phyloP scores from a whole-genome alignment of 1,140 invertebrate species.

The Diploscapter pachys region DNA sequence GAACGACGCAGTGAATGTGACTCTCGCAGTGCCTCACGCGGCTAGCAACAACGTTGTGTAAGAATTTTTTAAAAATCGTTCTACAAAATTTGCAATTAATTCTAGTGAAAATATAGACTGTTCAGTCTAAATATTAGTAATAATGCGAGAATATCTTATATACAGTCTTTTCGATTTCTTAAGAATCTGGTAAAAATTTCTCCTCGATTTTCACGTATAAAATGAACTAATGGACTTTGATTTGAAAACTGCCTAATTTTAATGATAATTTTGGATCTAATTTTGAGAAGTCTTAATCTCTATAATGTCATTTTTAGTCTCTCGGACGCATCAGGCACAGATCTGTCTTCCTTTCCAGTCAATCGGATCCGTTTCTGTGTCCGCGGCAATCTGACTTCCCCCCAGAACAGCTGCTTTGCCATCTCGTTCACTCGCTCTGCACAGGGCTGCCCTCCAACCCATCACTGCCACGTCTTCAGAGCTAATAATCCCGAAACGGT shows the following conservation, averaged over 20 bases:
- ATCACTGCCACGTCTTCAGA: constrained; percentile 86
- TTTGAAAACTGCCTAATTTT: too few species aligned
- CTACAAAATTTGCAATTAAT: constrained; percentile 71
- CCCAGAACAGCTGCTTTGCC: constrained; percentile 86
- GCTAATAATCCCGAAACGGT: constrained; percentile 96
- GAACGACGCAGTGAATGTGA: constrained; percentile 72
- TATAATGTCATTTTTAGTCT: constrained; percentile 20
- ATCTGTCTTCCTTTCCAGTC: constrained; percentile 72
- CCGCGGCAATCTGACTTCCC: constrained; percentile 76
- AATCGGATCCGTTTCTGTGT: constrained; percentile 91
- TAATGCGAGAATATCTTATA: constrained; percentile 69
- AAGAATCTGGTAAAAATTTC: background rate
- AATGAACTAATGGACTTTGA: too few species aligned
- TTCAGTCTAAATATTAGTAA: constrained; percentile 68
- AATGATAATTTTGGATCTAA: background rate
- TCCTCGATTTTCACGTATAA: too few species aligned
- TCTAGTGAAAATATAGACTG: constrained; percentile 64
- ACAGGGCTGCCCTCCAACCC: constrained; percentile 55
- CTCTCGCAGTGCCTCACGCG: constrained; percentile 77
- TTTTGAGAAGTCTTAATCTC: background rate
- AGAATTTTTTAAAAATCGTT: constrained; percentile 24
- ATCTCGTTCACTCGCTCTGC: constrained; percentile 88
- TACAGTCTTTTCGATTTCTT: background rate
- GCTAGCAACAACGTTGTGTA: background rate
- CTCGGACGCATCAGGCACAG: constrained; percentile 14